Evolutionary conservation across 35 echinoderm and acorn worm genomes (phyloP).

Genomic region (Amphiura filiformis): DNA sequence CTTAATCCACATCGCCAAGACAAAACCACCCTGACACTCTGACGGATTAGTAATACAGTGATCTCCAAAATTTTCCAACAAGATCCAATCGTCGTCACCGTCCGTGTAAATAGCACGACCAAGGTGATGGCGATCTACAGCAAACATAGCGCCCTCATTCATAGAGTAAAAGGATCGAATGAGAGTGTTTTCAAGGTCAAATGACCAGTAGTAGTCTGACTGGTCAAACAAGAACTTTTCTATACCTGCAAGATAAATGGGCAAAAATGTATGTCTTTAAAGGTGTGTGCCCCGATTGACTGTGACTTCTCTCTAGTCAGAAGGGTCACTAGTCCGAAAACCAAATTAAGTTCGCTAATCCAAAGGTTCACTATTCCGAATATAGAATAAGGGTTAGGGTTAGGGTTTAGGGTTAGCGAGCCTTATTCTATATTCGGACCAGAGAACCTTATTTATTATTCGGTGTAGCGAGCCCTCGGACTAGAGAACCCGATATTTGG

Average conservation of each 20-base stretch:
- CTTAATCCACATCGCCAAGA: constrained; percentile 72
- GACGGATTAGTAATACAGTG: constrained; percentile 64
- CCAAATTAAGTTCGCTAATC: too few species aligned
- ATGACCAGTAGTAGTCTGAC: constrained; percentile 70
- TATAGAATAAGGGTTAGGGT: too few species aligned
- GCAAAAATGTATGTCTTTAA: not conserved
- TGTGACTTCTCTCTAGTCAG: too few species aligned
- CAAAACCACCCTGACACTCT: constrained; percentile 56
- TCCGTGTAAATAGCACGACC: constrained; percentile 54
- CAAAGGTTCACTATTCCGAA: too few species aligned
- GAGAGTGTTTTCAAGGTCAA: constrained; percentile 49
- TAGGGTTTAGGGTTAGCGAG: not conserved
- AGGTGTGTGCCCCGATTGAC: too few species aligned
- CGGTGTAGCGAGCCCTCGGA: too few species aligned
- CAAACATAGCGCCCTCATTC: constrained; percentile 2
- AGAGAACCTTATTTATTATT: too few species aligned
- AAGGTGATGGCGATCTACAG: constrained; percentile 50
- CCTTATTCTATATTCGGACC: too few species aligned
- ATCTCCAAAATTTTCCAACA: constrained; percentile 33
- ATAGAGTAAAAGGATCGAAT: not conserved
- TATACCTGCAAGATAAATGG: constrained; percentile 24
- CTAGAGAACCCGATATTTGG: too few species aligned
- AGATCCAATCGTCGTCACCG: constrained; percentile 44
- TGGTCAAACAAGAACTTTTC: constrained; percentile 44
- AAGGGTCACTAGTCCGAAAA: too few species aligned